Evolutionary conservation across 2,113 vertebrate genomes (phyloP), one percentile per base, ranked within the genome.

Genomic region (Poecilia latipinna): DNA sequence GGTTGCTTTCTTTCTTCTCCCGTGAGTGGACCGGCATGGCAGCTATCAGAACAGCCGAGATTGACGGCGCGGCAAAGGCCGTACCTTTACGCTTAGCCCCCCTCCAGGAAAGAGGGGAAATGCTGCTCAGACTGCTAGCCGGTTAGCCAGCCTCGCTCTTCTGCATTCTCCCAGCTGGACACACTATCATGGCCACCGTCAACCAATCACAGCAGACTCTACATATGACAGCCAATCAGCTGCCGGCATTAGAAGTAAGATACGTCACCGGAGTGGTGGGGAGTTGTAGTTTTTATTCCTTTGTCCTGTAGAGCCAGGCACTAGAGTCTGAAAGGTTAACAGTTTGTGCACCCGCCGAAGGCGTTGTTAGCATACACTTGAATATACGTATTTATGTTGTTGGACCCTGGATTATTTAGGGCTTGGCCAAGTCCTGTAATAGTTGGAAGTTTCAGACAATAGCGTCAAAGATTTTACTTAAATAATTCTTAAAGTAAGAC

Each of bases 1-100:
- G 97, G 89, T 97, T 96, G 79, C 90, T 96, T 79, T 98, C 97
- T 82, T 98, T 99, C 91, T 98, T 99, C 80, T 99, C 97, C 80
- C 97, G 94, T 61, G 96, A 95, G 88, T 99, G 97, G 28, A 98
- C 96, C 82, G 97, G 97, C 97, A 99, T 98, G 0, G 51, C 65
- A 68, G 54, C 61, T 29, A 26, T 35, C 10, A 22, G 32, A 35
- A 0, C 12, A 70, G 33, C 65, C 69, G 71, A 42, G 44, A 71
- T 35, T 15, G 62, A 48, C 60, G 22, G 29, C 67, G 39, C 28
- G 63, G n/a, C 67, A 31, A 37, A 31, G 24, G 51, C 32, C 26
- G 12, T 61, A 48, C 68, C 31, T n/a, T 35, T 4, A 12, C 65
- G 61, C 57, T 69, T 28, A 24, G 72, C 37, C 67, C 75, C 68